A percentile compares a stretch with the other conserved stretches of the same genome.
These are phyloP conservation scores for Tricholaema leucomelas DNA, from an alignment of 2,113 vertebrate genomes.

Conservation along the genomic window DNA sequence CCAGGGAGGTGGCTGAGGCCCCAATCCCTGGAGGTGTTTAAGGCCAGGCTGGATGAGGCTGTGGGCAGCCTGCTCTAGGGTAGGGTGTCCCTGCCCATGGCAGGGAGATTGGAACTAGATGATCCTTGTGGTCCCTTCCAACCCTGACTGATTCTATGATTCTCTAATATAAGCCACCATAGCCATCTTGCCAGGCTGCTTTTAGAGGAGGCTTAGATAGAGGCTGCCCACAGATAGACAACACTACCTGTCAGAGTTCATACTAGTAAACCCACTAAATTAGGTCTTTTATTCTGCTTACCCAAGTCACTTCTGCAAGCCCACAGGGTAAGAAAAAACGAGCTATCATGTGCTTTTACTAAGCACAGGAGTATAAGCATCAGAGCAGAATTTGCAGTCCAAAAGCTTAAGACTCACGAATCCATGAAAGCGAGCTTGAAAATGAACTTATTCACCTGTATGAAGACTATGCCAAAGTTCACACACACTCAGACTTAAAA, in stretches of 20 bases:
- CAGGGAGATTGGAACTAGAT: no score
- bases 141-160: no score
- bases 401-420: not conserved
- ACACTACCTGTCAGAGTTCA: not conserved
- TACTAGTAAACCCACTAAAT: not conserved
- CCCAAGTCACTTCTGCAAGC: not conserved
- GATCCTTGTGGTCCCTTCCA: no score
- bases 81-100: no score
- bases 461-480: not conserved
- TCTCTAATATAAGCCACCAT: not conserved
- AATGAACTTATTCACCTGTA: not conserved
- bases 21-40: no score
- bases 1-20: no score
- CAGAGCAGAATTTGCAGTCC: not conserved
- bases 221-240: not conserved
- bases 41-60: no score
- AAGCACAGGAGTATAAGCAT: fast-evolving
- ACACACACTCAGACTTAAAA: not conserved
- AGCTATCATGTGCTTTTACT: not conserved
- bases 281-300: not conserved
- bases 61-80: no score
- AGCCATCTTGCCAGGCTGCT: not conserved
- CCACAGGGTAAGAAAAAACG: not conserved
- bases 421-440: fast-evolving
- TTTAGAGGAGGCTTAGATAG: not conserved